Percentiles rank a stretch among this genome's conserved stretches.
phyloP scores from a whole-genome alignment of 2,888 invertebrate genomes.

The Drosophila nigricruria region DNA sequence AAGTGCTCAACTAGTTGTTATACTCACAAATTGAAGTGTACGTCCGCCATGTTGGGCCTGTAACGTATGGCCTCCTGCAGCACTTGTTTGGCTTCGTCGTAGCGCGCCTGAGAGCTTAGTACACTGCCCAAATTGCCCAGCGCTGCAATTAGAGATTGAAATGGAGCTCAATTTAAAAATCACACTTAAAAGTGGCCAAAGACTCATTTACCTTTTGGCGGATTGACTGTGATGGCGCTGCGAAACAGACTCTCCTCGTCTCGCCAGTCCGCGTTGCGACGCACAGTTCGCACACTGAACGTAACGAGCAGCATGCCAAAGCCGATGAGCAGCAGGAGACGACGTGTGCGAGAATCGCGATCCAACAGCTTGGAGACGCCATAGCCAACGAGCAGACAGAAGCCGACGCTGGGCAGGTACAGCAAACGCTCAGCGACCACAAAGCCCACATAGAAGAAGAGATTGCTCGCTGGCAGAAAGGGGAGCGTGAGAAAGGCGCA shows the following conservation, averaged over 20 bases:
- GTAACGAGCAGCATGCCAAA: slow-evolving; percentile 88
- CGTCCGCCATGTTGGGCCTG: slow-evolving; percentile 99
- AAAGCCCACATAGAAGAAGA: slow-evolving; percentile 99
- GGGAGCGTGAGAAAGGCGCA: slow-evolving; percentile 94
- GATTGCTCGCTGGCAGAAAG: slow-evolving; percentile 97
- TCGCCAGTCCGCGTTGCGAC: slow-evolving; percentile 95
- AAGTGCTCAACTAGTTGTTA: slow-evolving; percentile 19
- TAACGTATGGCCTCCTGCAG: slow-evolving; percentile 95
- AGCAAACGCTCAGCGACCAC: slow-evolving; percentile 98
- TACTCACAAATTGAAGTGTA: slow-evolving; percentile 99
- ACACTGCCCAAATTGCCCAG: slow-evolving; percentile 99
- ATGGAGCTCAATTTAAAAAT: neutral
- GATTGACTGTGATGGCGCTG: slow-evolving; percentile 96
- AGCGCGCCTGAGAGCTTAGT: slow-evolving; percentile 94
- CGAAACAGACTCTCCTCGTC: slow-evolving; percentile 96
- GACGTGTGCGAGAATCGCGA: slow-evolving; percentile 78
- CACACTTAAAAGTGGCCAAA: neutral
- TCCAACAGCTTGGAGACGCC: slow-evolving; percentile 87
- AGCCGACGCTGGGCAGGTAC: slow-evolving; percentile 98
- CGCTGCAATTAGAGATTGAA: slow-evolving; percentile 87
- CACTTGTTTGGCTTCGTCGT: slow-evolving; percentile 95
- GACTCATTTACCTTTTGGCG: slow-evolving; percentile 95
- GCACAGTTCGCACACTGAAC: slow-evolving; percentile 91
- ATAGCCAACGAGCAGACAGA: slow-evolving; percentile 94
- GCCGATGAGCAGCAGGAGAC: slow-evolving; percentile 76